Evolutionary conservation across 2,888 invertebrate genomes (phyloP), one percentile per base, ranked within the genome.

Genomic region (Litoditis marina): DNA sequence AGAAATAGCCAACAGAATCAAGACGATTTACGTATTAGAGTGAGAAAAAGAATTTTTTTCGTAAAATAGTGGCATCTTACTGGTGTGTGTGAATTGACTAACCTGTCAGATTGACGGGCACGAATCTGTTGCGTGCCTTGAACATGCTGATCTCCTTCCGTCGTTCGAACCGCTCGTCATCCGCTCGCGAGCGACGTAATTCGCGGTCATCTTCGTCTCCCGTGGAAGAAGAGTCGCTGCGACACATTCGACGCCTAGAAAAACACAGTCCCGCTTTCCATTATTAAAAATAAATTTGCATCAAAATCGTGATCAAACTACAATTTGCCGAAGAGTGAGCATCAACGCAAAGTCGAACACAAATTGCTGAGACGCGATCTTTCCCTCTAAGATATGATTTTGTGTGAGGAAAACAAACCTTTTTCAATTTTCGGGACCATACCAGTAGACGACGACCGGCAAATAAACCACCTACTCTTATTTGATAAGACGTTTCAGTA

Each of bases 41-140:
- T 4, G 3, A 50, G 30, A 7, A 5, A n/a, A 2, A 7, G 19
- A 6, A 5, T 27, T 11, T n/a, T n/a, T n/a, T n/a, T n/a, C n/a
- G n/a, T n/a, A n/a, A n/a, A n/a, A n/a, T n/a, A n/a, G n/a, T n/a
- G n/a, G n/a, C n/a, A n/a, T n/a, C n/a, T n/a, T n/a, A n/a, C n/a
- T n/a, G n/a, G n/a, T n/a, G n/a, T n/a, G n/a, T n/a, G n/a, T n/a
- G n/a, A n/a, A n/a, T n/a, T n/a, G n/a, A n/a, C n/a, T n/a, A 36
- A 68, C 70, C 74, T 5, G 70, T 71, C 64, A 80, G 66, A 54
- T 80, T 80, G 55, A 78, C 72, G 11, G 80, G 80, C 62, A 78
- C 67, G 52, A 80, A 74, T 7, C 72, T 55, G 16, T 66, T 60
- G 1, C 79, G 69, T 3, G 65, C 65, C 53, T 73, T 71, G 30